phyloP scores from a whole-genome alignment of 2,113 vertebrate genomes.

The Macaca mulatta region DNA sequence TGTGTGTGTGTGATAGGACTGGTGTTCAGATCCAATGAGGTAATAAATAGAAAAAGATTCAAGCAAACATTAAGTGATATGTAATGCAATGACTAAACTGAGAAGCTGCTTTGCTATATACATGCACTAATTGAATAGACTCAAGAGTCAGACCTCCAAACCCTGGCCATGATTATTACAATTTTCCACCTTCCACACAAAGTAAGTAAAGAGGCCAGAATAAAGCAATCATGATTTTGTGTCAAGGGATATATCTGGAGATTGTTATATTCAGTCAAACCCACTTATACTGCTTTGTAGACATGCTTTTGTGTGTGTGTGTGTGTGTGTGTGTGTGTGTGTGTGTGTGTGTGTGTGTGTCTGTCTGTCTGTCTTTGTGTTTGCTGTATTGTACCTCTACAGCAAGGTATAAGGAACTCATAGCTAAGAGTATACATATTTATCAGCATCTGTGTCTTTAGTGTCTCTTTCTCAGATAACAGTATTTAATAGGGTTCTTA shows the following conservation, averaged over 20 bases:
- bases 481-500: neutral
- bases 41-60: neutral
- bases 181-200: neutral
- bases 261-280: conserved; percentile 7
- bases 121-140: neutral
- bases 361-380: neutral
- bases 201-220: neutral
- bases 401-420: neutral
- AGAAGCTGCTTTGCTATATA: neutral
- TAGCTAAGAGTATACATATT: conserved; percentile 20
- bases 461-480: neutral
- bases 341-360: neutral
- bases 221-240: conserved; percentile 19
- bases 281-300: neutral
- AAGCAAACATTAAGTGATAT: neutral
- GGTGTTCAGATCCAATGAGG: neutral
- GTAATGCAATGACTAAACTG: neutral
- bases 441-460: neutral
- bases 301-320: neutral
- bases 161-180: neutral
- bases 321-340: too few species aligned
- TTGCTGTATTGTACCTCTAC: neutral
- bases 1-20: neutral
- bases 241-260: neutral
- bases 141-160: conserved; percentile 10